Conservation (phyloP, 2,113 vertebrate genomes). For the Hystrix cristata region DNA sequence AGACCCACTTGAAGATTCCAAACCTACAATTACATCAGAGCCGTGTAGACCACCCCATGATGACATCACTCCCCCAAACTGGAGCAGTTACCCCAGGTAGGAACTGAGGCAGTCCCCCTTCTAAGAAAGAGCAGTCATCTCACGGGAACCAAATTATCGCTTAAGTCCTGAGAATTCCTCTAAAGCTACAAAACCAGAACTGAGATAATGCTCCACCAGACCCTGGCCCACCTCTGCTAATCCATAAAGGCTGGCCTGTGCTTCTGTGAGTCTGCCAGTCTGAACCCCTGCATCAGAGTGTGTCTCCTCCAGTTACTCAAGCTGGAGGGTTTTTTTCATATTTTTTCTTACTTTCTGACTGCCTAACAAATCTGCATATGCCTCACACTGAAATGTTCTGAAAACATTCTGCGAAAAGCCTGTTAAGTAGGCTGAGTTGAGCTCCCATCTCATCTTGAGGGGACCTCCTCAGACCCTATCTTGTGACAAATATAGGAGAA, state of each 20-base stretch:
- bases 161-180: not conserved
- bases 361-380: too few relatives aligned
- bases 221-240: not conserved
- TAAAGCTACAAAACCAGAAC: not conserved
- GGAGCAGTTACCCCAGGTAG: not conserved
- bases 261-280: too few relatives aligned
- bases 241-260: not conserved
- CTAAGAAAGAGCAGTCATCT: not conserved
- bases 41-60: not conserved
- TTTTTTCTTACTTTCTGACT: too few relatives aligned
- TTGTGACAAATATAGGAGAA: not conserved
- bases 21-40: not conserved
- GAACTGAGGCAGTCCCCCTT: not conserved
- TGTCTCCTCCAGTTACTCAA: too few relatives aligned
- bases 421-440: not conserved
- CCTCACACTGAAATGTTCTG: not conserved
- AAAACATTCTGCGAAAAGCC: not conserved
- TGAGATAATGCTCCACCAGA: not conserved
- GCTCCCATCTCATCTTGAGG: not conserved
- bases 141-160: too few relatives aligned
- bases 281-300: too few relatives aligned
- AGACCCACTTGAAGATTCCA: not conserved
- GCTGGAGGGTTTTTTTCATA: too few relatives aligned
- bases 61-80: not conserved
- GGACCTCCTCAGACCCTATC: not conserved